Evolutionary conservation across 53 echinoderm and acorn worm genomes (phyloP).

Genomic region (Holothuria scabra): DNA sequence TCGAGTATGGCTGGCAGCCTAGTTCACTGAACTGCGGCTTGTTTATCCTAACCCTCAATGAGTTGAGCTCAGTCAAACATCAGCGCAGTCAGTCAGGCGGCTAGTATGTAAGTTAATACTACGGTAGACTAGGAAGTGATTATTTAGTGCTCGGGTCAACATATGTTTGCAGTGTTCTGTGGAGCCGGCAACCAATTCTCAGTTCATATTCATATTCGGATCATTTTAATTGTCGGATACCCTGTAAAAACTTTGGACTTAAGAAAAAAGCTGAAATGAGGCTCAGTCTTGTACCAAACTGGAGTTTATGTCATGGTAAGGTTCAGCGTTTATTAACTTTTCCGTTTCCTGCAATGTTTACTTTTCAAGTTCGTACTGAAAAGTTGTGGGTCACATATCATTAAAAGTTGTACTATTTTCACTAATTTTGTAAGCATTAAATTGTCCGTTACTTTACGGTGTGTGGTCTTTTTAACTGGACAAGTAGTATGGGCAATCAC

Average conservation of each 20-base stretch:
- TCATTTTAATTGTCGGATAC: slow-evolving; percentile 27
- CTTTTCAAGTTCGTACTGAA: too few relatives aligned
- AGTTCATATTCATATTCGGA: slow-evolving; percentile 4
- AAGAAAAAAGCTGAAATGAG: slow-evolving; percentile 56
- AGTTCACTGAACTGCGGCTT: slow-evolving; percentile 52
- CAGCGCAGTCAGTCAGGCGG: slow-evolving; percentile 43
- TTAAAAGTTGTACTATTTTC: not conserved
- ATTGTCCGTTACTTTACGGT: too few relatives aligned
- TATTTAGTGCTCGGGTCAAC: slow-evolving; percentile 47
- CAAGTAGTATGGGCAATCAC: too few relatives aligned
- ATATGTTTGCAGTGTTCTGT: slow-evolving; percentile 43
- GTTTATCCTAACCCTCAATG: slow-evolving; percentile 46
- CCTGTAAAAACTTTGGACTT: not conserved
- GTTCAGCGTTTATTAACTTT: too few relatives aligned
- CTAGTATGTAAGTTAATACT: slow-evolving; percentile 48
- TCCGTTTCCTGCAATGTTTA: too few relatives aligned
- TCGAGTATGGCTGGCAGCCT: slow-evolving; percentile 41
- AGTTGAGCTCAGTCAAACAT: slow-evolving; percentile 44
- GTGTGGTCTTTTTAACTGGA: too few relatives aligned
- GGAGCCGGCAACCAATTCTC: slow-evolving; percentile 20
- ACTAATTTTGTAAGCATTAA: not conserved
- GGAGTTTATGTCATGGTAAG: slow-evolving; percentile 50
- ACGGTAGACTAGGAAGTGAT: slow-evolving; percentile 41
- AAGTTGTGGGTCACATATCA: too few relatives aligned
- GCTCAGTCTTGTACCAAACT: slow-evolving; percentile 62